Conservation (phyloP, 2,797 vertebrate species). For the Macrochelys suwanniensis region DNA sequence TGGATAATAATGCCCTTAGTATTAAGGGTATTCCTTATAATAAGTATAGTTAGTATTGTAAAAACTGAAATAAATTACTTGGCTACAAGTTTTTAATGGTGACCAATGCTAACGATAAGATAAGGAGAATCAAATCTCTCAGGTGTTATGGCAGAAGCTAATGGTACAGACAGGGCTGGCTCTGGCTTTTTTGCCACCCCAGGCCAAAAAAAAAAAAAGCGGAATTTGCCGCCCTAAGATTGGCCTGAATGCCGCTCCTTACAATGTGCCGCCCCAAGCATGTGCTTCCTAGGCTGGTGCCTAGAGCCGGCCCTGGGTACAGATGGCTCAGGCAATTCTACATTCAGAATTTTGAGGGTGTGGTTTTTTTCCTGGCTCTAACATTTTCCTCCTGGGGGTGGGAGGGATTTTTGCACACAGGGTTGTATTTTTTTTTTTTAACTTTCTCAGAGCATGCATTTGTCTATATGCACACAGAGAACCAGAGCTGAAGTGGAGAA, state of each 20-base stretch:
- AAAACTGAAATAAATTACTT: fast-evolving
- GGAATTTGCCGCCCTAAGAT: no score
- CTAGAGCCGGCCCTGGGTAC: background rate
- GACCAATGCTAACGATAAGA: background rate
- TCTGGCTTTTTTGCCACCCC: no score
- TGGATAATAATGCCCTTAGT: background rate
- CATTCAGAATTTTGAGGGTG: background rate
- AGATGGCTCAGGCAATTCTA: background rate
- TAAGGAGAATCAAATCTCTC: background rate
- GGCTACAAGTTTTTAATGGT: fast-evolving
- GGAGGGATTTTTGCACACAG: background rate
- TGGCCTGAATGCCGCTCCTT: no score
- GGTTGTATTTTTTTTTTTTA: background rate
- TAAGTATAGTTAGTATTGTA: background rate
- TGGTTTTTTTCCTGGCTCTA: background rate
- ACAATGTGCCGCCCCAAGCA: no score
- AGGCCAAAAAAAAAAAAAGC: no score
- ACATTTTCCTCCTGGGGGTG: background rate
- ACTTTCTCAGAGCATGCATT: background rate
- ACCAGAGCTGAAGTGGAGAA: background rate
- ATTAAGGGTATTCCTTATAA: background rate
- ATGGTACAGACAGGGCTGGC: background rate
- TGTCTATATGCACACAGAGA: background rate
- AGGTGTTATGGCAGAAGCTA: background rate
- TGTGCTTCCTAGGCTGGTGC: no score